These are phyloP conservation scores for Ondatra zibethicus DNA, from an alignment of 2,113 vertebrate species.

Conservation along the genomic window DNA sequence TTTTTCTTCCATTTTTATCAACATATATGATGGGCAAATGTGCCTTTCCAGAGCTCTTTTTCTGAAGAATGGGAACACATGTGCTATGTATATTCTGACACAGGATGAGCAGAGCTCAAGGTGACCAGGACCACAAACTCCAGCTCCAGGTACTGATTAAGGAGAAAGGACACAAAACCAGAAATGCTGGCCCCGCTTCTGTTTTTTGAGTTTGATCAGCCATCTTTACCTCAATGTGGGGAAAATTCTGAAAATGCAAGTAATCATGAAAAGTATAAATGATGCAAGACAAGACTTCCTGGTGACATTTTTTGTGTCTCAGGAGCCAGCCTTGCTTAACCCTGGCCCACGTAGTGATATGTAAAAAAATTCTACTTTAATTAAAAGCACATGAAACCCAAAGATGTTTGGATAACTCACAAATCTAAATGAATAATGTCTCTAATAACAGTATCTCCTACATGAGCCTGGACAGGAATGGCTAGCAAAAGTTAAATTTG, in stretches of 20 bases:
- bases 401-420: neutral
- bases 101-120: neutral
- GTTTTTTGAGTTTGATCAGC: neutral
- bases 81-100: neutral
- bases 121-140: neutral
- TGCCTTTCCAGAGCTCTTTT: neutral
- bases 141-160: neutral
- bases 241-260: conserved; percentile 23
- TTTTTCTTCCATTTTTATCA: neutral
- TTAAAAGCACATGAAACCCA: conserved; percentile 46
- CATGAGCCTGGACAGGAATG: conserved; percentile 24
- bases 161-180: neutral
- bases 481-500: conserved; percentile 45
- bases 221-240: neutral
- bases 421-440: neutral
- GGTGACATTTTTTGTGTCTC: neutral
- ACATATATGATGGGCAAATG: neutral
- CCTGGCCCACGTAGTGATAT: neutral
- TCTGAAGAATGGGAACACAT: neutral
- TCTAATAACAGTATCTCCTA: neutral
- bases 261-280: neutral
- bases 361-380: conserved; percentile 47
- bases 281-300: neutral
- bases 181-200: neutral
- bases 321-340: neutral